phyloP scores from a whole-genome alignment of 2,797 vertebrate genomes.

The Crax fasciolata region DNA sequence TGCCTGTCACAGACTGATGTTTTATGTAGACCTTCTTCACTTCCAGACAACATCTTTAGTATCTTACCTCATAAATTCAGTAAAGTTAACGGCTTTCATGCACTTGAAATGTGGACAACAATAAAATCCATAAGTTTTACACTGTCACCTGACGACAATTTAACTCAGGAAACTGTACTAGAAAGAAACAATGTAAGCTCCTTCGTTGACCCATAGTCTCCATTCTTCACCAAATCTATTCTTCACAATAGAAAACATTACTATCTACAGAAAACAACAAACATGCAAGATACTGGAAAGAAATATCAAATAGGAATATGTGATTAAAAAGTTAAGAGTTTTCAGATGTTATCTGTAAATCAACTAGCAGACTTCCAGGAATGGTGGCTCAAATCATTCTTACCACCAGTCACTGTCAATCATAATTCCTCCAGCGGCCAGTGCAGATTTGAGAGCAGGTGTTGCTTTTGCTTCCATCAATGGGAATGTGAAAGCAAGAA shows the following conservation, averaged over 20 bases:
- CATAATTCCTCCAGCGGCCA: neutral
- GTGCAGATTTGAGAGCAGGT: neutral
- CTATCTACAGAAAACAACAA: neutral
- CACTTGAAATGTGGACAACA: fast-evolving
- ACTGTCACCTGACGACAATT: neutral
- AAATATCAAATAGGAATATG: neutral
- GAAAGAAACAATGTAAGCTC: neutral
- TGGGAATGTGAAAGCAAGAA: neutral
- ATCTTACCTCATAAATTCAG: neutral
- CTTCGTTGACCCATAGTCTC: neutral
- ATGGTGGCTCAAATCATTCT: neutral
- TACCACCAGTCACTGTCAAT: neutral
- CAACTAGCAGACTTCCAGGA: neutral
- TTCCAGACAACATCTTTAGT: neutral
- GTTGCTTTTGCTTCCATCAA: neutral
- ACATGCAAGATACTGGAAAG: neutral
- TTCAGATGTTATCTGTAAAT: neutral
- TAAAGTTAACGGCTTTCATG: neutral
- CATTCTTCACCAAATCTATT: neutral
- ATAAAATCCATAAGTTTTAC: neutral
- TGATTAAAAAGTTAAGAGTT: neutral
- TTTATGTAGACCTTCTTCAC: neutral
- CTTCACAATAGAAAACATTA: neutral
- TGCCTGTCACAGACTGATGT: neutral
- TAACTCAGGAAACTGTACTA: neutral